Conservation (phyloP, 2,113 vertebrate genomes). For the Megalops atlanticus region DNA sequence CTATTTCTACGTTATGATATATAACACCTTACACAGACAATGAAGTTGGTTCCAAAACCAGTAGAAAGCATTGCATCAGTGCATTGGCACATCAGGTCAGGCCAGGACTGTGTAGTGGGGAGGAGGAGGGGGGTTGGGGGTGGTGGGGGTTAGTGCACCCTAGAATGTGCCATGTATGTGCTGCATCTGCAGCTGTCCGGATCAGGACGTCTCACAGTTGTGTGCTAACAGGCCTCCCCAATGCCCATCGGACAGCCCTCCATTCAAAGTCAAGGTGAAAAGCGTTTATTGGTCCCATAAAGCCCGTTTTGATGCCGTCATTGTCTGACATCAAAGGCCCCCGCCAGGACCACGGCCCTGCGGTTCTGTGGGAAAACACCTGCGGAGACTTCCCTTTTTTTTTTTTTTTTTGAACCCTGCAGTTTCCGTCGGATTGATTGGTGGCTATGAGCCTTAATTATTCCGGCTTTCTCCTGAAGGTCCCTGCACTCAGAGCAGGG, state of each 20-base stretch:
- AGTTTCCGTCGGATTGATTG: neutral
- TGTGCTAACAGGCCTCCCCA: neutral
- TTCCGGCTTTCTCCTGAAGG: no score
- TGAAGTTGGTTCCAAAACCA: neutral
- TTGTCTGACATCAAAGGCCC: constrained; percentile 1
- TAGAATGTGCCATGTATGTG: neutral
- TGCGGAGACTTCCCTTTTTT: neutral
- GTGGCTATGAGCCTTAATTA: no score
- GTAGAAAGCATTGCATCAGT: neutral
- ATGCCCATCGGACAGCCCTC: neutral
- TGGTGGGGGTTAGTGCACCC: neutral
- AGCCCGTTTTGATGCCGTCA: neutral
- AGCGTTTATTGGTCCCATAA: neutral
- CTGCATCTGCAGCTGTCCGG: neutral
- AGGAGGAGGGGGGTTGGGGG: neutral
- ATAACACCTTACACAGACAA: no score
- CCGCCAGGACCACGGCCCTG: neutral
- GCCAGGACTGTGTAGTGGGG: neutral
- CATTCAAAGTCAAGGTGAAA: constrained; percentile 16
- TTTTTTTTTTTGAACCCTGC: neutral
- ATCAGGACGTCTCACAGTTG: neutral
- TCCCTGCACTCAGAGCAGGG: no score
- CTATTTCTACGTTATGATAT: no score
- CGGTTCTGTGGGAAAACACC: neutral
- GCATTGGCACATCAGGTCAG: neutral